Conservation (phyloP, 2,113 vertebrate genomes). For the Delphinus delphis region DNA sequence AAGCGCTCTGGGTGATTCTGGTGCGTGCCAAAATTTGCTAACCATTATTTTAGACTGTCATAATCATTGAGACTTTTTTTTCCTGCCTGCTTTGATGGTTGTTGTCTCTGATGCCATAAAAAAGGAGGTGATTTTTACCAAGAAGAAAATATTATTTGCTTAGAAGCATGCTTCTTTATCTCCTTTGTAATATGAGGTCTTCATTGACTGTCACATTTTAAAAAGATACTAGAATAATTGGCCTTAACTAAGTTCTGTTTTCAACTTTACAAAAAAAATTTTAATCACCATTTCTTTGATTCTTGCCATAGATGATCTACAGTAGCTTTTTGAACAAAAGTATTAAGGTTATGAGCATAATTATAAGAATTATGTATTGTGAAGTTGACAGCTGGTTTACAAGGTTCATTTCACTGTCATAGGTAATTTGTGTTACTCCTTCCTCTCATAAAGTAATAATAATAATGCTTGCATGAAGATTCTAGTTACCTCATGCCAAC, state of each 20-base stretch:
- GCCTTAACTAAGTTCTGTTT: conserved; percentile 45
- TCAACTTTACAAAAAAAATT: neutral
- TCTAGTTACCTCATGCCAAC: neutral
- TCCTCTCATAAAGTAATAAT: conserved; percentile 27
- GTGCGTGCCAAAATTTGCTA: neutral
- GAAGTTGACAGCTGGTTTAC: neutral
- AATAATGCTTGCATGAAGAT: neutral
- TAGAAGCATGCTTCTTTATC: neutral
- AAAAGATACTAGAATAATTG: neutral
- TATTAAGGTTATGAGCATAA: neutral
- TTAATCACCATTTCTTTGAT: conserved; percentile 35
- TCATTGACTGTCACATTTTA: neutral
- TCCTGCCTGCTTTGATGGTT: neutral
- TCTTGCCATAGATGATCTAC: neutral
- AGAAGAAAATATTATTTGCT: neutral
- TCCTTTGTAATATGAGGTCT: conserved; percentile 9
- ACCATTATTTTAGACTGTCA: neutral
- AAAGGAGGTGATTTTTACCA: conserved; percentile 26
- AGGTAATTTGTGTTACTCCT: neutral
- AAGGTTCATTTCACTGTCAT: neutral
- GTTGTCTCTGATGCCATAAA: neutral
- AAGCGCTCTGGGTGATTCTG: neutral
- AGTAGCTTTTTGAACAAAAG: neutral
- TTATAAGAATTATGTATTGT: neutral
- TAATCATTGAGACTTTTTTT: neutral